phyloP scores from a whole-genome alignment of 2,113 vertebrate genomes.

The Nestor notabilis region DNA sequence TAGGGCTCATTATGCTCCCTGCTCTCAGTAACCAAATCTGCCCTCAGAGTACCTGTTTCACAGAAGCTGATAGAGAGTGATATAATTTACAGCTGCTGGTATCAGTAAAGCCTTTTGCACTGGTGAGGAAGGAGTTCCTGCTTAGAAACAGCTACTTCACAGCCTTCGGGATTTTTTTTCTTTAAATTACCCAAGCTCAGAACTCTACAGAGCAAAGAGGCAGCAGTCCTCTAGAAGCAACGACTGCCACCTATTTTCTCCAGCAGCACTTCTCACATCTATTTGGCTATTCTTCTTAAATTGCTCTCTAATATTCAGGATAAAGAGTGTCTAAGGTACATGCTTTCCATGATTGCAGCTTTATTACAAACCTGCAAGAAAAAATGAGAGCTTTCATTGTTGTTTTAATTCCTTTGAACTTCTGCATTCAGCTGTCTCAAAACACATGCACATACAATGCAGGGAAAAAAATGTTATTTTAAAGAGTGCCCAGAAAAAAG shows the following conservation, averaged over 20 bases:
- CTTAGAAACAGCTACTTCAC: background rate
- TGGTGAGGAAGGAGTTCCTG: background rate
- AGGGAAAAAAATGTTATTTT: background rate
- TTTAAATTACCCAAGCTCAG: background rate
- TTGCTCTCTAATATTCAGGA: background rate
- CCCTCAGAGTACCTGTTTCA: background rate
- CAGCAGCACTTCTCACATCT: background rate
- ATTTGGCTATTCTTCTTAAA: slow-evolving; percentile 7
- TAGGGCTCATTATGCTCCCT: background rate
- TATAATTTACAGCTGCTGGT: background rate
- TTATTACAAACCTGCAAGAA: background rate
- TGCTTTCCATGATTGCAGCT: background rate
- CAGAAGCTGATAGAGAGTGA: background rate
- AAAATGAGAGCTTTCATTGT: background rate
- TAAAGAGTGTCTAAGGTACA: background rate
- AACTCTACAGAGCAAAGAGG: background rate
- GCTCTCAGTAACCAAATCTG: fast-evolving
- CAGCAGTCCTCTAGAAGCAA: background rate
- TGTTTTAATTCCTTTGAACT: slow-evolving; percentile 9
- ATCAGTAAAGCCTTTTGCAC: background rate
- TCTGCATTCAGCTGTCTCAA: background rate
- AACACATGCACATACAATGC: background rate
- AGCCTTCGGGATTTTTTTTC: background rate
- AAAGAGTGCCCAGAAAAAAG: background rate
- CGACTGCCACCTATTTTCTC: background rate